A percentile compares a stretch with the other conserved stretches of the same genome.
Evolutionary conservation across 2,888 invertebrate species (phyloP).

Genomic region (Nemoura dubitans): DNA sequence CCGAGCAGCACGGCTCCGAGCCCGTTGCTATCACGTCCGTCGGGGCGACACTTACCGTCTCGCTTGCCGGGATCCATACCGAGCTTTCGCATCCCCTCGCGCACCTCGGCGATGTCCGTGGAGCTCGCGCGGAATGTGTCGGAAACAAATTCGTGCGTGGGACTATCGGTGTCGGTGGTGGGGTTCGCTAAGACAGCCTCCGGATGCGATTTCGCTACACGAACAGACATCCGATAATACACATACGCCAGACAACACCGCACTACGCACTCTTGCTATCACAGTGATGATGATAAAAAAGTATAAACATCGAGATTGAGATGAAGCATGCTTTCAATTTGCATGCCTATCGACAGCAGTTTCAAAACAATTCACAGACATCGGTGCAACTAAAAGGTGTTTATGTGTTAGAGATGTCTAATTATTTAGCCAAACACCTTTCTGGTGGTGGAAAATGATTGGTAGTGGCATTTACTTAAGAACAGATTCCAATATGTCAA

Average conservation of each 20-base stretch:
- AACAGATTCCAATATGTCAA: too few species aligned
- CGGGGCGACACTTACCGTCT: constrained; percentile 46
- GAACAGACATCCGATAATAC: constrained; percentile 45
- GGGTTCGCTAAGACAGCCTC: constrained; percentile 45
- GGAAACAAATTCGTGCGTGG: constrained; percentile 78
- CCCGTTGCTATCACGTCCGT: too few species aligned
- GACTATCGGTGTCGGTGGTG: constrained; percentile 50
- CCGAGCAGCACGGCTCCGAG: too few species aligned
- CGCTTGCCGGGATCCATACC: constrained; percentile 65
- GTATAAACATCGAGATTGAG: constrained; percentile 51
- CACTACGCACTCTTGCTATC: neutral
- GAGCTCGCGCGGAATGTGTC: constrained; percentile 75
- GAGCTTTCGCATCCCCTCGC: constrained; percentile 79
- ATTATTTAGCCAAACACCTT: too few species aligned
- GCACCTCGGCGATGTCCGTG: constrained; percentile 75
- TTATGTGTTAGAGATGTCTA: too few species aligned
- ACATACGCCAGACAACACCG: constrained; percentile 30
- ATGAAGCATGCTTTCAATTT: neutral
- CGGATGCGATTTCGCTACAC: constrained; percentile 47
- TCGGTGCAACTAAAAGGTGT: neutral
- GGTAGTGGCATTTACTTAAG: too few species aligned
- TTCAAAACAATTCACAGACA: neutral
- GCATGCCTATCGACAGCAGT: neutral
- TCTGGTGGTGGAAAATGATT: too few species aligned
- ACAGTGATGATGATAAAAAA: constrained; percentile 28